phyloP scores from a whole-genome alignment of 1,140 invertebrate genomes.

The Orius insidiosus region DNA sequence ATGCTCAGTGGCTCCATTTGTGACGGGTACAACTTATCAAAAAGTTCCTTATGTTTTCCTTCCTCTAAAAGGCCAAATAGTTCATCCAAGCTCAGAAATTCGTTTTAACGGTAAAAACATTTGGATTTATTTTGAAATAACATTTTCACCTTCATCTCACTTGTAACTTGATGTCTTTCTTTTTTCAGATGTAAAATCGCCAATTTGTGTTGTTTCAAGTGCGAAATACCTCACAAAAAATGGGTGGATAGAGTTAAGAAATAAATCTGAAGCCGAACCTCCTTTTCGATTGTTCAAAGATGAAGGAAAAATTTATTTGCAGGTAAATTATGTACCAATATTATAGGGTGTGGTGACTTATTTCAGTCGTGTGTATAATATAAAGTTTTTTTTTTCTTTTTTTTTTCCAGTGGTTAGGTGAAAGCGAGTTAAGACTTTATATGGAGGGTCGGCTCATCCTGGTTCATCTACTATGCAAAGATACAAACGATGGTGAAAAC shows the following conservation, averaged over 20 bases:
- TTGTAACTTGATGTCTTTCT: not conserved
- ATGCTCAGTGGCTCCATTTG: conserved; percentile 62
- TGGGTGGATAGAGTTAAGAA: conserved; percentile 59
- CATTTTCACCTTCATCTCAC: not conserved
- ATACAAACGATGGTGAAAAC: conserved; percentile 34
- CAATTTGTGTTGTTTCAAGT: conserved; percentile 71
- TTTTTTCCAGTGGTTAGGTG: conserved; percentile 58
- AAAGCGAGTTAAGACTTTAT: conserved; percentile 44
- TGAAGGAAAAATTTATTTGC: conserved; percentile 58
- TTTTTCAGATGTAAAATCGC: conserved; percentile 46
- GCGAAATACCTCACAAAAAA: conserved; percentile 57
- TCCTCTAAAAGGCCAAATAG: conserved; percentile 65
- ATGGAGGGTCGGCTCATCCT: conserved; percentile 64
- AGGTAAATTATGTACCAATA: conserved; percentile 32
- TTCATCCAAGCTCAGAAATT: conserved; percentile 70
- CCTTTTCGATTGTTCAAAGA: conserved; percentile 63
- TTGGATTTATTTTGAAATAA: too few relatives aligned
- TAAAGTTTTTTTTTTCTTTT: conserved; percentile 10
- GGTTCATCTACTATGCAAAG: conserved; percentile 59
- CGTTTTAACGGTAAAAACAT: conserved; percentile 47
- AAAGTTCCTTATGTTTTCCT: conserved; percentile 71
- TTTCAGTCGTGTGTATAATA: too few relatives aligned
- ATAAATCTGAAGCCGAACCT: conserved; percentile 52
- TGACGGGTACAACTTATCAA: conserved; percentile 52
- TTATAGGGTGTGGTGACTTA: too few relatives aligned